These are phyloP conservation scores for Spea bombifrons DNA, from an alignment of 2,113 vertebrate genomes.

Conservation along the genomic window DNA sequence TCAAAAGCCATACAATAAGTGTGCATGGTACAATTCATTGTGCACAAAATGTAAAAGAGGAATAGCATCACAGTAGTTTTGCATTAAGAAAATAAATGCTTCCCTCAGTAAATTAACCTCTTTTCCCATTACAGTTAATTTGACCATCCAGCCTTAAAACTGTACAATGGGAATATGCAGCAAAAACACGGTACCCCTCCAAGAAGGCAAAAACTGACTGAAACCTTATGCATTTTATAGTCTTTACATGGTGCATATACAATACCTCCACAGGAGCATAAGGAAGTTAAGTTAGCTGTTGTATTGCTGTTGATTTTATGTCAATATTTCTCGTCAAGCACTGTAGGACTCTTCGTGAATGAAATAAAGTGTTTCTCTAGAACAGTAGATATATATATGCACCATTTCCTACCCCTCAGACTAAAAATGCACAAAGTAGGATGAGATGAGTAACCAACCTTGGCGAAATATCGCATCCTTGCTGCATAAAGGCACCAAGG, in stretches of 20 bases:
- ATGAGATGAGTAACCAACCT: constrained; percentile 77
- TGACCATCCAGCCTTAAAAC: constrained; percentile 59
- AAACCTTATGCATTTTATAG: constrained; percentile 77
- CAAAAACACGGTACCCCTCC: constrained; percentile 94
- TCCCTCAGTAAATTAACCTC: constrained; percentile 54
- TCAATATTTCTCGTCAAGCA: not conserved
- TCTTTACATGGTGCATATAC: constrained; percentile 69
- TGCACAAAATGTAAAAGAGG: too few relatives aligned
- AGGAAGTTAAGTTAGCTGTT: not conserved
- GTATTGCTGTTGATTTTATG: too few relatives aligned
- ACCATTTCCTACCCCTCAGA: constrained; percentile 65
- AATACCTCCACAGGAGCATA: constrained; percentile 65
- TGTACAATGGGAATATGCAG: constrained; percentile 87
- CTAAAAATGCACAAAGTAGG: constrained; percentile 79
- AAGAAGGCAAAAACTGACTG: constrained; percentile 77
- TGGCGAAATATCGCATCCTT: constrained; percentile 94
- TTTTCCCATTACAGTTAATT: constrained; percentile 75
- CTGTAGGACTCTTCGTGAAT: constrained; percentile 15
- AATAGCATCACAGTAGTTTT: too few relatives aligned
- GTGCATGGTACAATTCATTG: too few relatives aligned
- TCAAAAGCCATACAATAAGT: too few relatives aligned
- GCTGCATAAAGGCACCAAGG: constrained; percentile 91
- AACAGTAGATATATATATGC: constrained; percentile 71
- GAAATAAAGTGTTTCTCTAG: constrained; percentile 50
- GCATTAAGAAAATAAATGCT: not conserved